A percentile compares a stretch with the other conserved stretches of the same genome.
phyloP scores from a whole-genome alignment of 2,113 vertebrate genomes.

The Acrocephalus kingi region DNA sequence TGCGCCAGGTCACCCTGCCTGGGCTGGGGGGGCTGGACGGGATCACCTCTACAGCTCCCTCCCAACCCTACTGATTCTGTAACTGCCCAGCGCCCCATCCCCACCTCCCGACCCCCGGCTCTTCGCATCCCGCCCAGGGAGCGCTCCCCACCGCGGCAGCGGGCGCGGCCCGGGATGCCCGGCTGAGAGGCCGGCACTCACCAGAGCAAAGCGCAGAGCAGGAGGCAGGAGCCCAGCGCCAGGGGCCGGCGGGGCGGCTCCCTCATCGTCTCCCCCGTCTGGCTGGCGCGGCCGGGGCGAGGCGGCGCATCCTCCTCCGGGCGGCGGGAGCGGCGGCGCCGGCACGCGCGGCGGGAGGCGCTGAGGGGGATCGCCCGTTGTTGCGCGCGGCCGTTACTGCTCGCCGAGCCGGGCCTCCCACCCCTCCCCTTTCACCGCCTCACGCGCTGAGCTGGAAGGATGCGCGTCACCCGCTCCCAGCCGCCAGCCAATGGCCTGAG shows the following conservation, averaged over 20 bases:
- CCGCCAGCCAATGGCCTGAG: not conserved
- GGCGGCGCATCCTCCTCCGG: constrained; percentile 72
- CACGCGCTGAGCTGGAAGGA: constrained; percentile 60
- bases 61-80: fast-evolving
- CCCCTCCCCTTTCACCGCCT: not conserved
- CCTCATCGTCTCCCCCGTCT: constrained; percentile 70
- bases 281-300: constrained; percentile 52
- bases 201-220: constrained; percentile 70
- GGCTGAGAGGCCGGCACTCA: constrained; percentile 27
- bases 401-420: not conserved
- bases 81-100: not conserved
- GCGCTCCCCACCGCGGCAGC: not conserved
- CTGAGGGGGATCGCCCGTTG: not conserved
- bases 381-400: not conserved
- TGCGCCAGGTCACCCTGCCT: not conserved
- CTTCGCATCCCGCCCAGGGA: not conserved
- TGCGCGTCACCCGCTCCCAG: constrained; percentile 9
- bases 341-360: not conserved
- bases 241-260: constrained; percentile 69
- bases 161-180: not conserved
- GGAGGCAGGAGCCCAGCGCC: constrained; percentile 71
- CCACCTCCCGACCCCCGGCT: not conserved
- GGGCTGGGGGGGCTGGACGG: fast-evolving
- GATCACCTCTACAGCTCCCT: not conserved
- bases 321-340: not conserved